A percentile compares a stretch with the other conserved stretches of the same genome.
These are phyloP conservation scores for Spodoptera picta DNA, from an alignment of 2,888 invertebrate species.

Conservation along the genomic window DNA sequence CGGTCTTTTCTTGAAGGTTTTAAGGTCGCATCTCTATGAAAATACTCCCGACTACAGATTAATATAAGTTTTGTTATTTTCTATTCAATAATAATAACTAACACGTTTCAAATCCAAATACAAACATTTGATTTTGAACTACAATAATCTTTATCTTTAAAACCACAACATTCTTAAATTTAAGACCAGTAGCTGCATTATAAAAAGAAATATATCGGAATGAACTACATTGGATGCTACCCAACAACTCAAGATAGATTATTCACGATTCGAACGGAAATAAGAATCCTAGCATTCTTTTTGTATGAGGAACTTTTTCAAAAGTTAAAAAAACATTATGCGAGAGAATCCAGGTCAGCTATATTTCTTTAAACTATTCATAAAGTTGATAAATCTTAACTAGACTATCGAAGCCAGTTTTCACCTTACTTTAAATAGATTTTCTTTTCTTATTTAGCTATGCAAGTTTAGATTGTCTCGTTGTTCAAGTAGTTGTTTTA, in stretches of 20 bases:
- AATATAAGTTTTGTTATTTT: too few relatives aligned
- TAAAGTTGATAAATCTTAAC: conserved; percentile 40
- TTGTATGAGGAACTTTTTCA: conserved; percentile 29
- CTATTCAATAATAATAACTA: too few relatives aligned
- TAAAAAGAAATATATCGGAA: conserved; percentile 1
- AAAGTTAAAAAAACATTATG: conserved; percentile 42
- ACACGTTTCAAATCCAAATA: too few relatives aligned
- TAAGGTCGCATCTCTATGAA: too few relatives aligned
- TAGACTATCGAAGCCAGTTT: conserved; percentile 28
- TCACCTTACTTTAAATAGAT: conserved; percentile 26
- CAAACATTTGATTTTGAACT: too few relatives aligned
- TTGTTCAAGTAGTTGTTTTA: too few relatives aligned
- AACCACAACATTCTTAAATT: too few relatives aligned
- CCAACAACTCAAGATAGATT: conserved; percentile 33
- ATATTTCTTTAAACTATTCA: conserved; percentile 21
- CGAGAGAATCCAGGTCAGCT: conserved; percentile 31
- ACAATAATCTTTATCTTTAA: too few relatives aligned
- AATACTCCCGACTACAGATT: too few relatives aligned
- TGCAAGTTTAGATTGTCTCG: background rate
- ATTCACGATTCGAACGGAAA: conserved; percentile 38
- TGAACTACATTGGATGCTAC: conserved; percentile 20
- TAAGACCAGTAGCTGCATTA: too few relatives aligned
- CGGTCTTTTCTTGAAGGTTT: too few relatives aligned
- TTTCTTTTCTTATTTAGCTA: background rate
- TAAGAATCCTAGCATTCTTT: conserved; percentile 28